Percentiles rank a stretch among this genome's conserved stretches.
These are phyloP conservation scores for Phania funesta DNA, from an alignment of 2,888 invertebrate genomes.

Conservation along the genomic window DNA sequence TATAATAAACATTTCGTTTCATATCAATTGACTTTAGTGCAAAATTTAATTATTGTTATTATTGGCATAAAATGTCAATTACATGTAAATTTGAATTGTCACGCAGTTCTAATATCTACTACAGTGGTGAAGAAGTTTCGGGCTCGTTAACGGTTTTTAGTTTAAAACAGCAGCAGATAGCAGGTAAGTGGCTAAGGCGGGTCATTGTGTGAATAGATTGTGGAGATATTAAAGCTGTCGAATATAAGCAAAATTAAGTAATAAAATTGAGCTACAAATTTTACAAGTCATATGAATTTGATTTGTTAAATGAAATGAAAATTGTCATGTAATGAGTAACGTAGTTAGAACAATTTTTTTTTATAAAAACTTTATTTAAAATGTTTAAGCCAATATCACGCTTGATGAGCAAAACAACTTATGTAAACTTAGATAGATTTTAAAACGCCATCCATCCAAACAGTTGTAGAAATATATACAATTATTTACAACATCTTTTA, in stretches of 20 bases:
- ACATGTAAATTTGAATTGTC: conserved; percentile 70
- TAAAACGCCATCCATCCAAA: too few relatives aligned
- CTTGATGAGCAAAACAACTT: too few relatives aligned
- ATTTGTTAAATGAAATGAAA: neutral
- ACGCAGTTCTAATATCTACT: conserved; percentile 73
- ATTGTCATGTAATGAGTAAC: too few relatives aligned
- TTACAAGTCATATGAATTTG: neutral
- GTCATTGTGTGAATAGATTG: neutral
- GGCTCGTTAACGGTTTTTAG: conserved; percentile 64
- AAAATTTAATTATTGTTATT: conserved; percentile 20
- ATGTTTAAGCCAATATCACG: too few relatives aligned
- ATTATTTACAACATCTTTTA: too few relatives aligned
- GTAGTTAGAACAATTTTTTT: too few relatives aligned
- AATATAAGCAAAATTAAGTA: neutral
- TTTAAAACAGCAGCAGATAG: conserved; percentile 26
- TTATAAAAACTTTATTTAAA: too few relatives aligned
- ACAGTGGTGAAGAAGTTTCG: conserved; percentile 73
- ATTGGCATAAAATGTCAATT: conserved; percentile 61
- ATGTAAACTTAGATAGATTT: too few relatives aligned
- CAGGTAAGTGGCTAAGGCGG: conserved; percentile 31
- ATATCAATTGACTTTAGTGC: conserved; percentile 1
- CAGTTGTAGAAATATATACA: too few relatives aligned
- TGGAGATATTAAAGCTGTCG: neutral
- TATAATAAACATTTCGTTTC: neutral
- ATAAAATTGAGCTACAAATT: neutral